Conservation (phyloP, 2,888 invertebrate genomes). For the Pseudoips prasinana region DNA sequence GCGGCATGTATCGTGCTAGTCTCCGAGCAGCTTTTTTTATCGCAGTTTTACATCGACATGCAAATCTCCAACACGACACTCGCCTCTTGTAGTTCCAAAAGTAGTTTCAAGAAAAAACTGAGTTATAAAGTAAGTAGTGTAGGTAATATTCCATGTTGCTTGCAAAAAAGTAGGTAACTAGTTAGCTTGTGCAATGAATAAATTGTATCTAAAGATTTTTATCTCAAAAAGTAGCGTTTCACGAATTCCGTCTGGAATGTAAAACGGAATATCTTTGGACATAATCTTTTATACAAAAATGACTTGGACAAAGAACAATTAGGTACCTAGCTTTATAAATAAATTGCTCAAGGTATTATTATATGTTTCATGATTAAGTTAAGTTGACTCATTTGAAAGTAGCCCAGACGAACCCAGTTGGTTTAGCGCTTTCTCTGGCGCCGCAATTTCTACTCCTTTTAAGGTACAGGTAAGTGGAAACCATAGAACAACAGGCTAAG, state of each 20-base stretch:
- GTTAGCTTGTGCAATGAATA: constrained; percentile 32
- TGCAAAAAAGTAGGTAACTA: constrained; percentile 29
- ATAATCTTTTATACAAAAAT: constrained; percentile 25
- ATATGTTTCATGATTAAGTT: constrained; percentile 21
- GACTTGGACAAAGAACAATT: constrained; percentile 29
- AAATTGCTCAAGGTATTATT: constrained; percentile 18
- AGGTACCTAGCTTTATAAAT: constrained; percentile 27
- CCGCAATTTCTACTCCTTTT: constrained; percentile 31
- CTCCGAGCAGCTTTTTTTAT: constrained; percentile 39
- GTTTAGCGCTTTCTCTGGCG: constrained; percentile 27
- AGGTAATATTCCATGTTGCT: constrained; percentile 31
- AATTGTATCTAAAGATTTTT: constrained; percentile 33
- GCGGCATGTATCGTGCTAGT: constrained; percentile 30
- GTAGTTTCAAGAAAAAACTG: constrained; percentile 44
- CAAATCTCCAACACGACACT: constrained; percentile 51
- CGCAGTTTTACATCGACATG: constrained; percentile 47
- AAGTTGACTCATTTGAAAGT: constrained; percentile 25
- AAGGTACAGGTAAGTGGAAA: constrained; percentile 26
- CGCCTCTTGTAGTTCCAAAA: constrained; percentile 36
- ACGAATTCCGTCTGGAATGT: constrained; percentile 32
- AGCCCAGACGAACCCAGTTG: constrained; percentile 6
- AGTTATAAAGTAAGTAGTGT: constrained; percentile 32
- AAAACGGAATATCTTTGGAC: constrained; percentile 26
- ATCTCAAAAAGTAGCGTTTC: constrained; percentile 35
- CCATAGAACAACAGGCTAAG: constrained; percentile 19